Base-by-base conservation (phyloP, 2,113 vertebrate genomes). In the Tragulus kanchil region DNA sequence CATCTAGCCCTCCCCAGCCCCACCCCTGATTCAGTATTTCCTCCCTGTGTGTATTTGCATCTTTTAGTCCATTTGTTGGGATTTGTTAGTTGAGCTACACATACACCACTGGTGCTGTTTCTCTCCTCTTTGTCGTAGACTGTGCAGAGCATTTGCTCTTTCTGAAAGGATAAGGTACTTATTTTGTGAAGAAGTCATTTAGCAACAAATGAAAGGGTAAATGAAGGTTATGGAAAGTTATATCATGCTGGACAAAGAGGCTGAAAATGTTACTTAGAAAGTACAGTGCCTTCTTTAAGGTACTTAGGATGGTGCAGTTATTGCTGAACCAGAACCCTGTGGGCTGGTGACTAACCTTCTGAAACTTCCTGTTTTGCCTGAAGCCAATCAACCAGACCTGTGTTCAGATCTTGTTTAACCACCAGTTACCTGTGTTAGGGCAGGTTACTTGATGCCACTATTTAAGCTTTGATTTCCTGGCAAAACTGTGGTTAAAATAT, bases 101-200 rank as follows among this genome's bases (percentile, higher is more conserved):
- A 19, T 50, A 56, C 54, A 48, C 26, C 31, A 19, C n/a, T 50
- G 75, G 42, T 67, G 12, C 10, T 42, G 31, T 10, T 86, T 83
- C 48, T 62, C 58, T 92, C 26, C 11, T 93, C 6, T 42, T 81
- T 92, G 16, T 36, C 59, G 25, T 69, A 64, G 42, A 50, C 17
- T 78, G 3, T 67, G 42, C 25, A 69, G 36, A 54, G 11, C 42
- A 58, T 78, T 95, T 88, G 56, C 36, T 83, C 69, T 85, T 81
- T 96, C 50, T 94, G 85, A 96, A 96, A 64, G 62, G 58, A 54
- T 78, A 85, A 67, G 71, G 6, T 94, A 67, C 64, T 88, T 96
- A 77, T 77, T 96, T 93, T 92, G 84, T 78, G 75, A 92, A 85
- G 14, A 89, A 95, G 73, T 95, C 52, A 85, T 61, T 97, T 95